phyloP scores from a whole-genome alignment of 2,797 vertebrate genomes.

The Eidolon dupreanum region DNA sequence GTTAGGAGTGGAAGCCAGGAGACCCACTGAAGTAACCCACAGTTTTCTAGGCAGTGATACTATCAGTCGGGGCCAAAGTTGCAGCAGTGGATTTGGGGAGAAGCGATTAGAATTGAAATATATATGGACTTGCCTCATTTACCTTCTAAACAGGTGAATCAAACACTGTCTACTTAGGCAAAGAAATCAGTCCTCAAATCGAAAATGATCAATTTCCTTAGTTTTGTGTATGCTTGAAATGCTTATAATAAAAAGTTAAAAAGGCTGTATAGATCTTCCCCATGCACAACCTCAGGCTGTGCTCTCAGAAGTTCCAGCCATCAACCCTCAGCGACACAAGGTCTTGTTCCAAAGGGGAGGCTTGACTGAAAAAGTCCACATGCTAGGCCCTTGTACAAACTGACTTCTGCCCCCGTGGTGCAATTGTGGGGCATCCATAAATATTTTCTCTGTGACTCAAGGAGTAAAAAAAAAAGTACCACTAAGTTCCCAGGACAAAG shows the following conservation, averaged over 20 bases:
- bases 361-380: conserved; percentile 66
- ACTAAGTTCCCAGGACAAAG: conserved; percentile 71
- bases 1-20: not conserved
- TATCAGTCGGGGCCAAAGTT: not conserved
- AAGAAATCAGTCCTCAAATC: not conserved
- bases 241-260: not conserved
- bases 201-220: not conserved
- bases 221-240: not conserved
- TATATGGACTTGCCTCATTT: not conserved
- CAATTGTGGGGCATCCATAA: conserved; percentile 64
- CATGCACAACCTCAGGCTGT: too few relatives aligned
- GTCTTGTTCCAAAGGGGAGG: conserved; percentile 62
- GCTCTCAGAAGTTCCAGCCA: not conserved
- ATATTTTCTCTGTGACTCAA: conserved; percentile 82
- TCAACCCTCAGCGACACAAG: not conserved
- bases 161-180: not conserved
- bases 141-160: not conserved
- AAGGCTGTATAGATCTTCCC: not conserved
- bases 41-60: not conserved
- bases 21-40: too few relatives aligned
- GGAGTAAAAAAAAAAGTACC: conserved; percentile 66
- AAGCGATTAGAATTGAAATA: not conserved
- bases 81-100: not conserved
- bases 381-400: conserved; percentile 60
- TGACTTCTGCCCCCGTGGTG: conserved; percentile 70